Evolutionary conservation across 1,140 invertebrate genomes (phyloP), one percentile per base, ranked within the genome.

Genomic region (roundworm (Caenorhabditis elegans)): DNA sequence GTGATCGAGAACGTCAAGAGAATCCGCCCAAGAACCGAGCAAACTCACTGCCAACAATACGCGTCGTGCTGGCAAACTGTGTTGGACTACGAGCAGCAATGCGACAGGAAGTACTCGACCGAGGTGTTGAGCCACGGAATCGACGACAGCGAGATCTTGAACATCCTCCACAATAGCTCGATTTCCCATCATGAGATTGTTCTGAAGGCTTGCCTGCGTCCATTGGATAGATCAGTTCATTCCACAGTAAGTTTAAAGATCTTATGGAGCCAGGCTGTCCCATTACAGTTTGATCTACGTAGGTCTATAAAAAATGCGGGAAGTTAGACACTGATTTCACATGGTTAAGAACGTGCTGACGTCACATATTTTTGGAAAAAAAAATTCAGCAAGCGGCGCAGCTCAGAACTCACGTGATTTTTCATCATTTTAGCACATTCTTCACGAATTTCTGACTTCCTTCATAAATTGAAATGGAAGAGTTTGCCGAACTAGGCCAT

Each of bases 101-200:
- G 78, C 55, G 78, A 79, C 24, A 39, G 55, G 19, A 60, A 55
- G 10, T 79, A 60, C 43, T 65, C 51, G 11, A 53, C 78, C 3
- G 78, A 79, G 24, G 46, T 79, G 5, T 26, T 79, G 31, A 79
- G 48, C 22, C 78, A 79, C 24, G 80, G 80, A 76, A 82, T 82
- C 19, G 80, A 82, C 17, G 80, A 82, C 13, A 39, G 65, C 28
- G 49, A 82, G 51, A 76, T 82, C 36, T 19, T 76, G 24, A 65
- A 65, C 24, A 46, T 65, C 19, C 60, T 82, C 15, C 70, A 55
- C 26, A 82, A 82, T 31, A 75, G 47, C 51, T 76, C 80, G 0
- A 65, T 76, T 19, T 76, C 65, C 22, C 34, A 82, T n/a, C 77
- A 77, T 24, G 75, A 76, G 8, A 76, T 82, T 24, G 80, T 82